Evolutionary conservation across 2,888 invertebrate genomes (phyloP), one percentile per base, ranked within the genome.

Genomic region (Trisateles emortualis): DNA sequence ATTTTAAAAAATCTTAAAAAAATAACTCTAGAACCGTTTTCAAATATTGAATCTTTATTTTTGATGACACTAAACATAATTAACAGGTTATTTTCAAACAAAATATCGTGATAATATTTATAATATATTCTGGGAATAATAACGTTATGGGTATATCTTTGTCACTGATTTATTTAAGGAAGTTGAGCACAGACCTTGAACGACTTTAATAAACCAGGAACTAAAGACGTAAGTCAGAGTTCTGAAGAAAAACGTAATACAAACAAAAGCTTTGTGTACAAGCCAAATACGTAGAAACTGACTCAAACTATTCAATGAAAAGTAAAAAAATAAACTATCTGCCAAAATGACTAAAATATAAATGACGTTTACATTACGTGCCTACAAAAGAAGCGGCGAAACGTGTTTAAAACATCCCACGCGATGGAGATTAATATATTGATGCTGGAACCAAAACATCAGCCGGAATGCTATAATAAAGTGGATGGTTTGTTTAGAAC

Each of bases 251-350:
- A 8, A 35, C 47, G 22, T 47, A 30, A n/a, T 24, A 38, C 26
- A 53, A 24, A 59, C 53, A 67, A 66, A 65, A 67, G 51, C 46
- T 57, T 71, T 62, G 57, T 64, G 42, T 50, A 50, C 50, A 59
- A 52, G 77, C 81, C 78, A 81, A 84, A 81, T 79, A 83, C 81
- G 80, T 69, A 81, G 73, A 76, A 76, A 68, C 35, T 72, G 72
- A 80, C 64, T 71, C 74, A 72, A 72, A 70, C 44, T 52, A 49
- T 63, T 64, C 53, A 64, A 56, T 64, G 54, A 56, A 64, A 64
- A 55, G 40, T 19, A 69, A 75, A 71, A 72, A 63, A 51, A 64
- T 43, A 54, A 43, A 46, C 43, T 29, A 57, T 60, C 58, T 78
- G 78, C 79, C 80, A 82, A 81, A 79, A 73, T 39, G 42, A 61